Base-by-base conservation (phyloP, 30 jellyfish, hydroid and myxozoan genomes). In the Clytia hemisphaerica region DNA sequence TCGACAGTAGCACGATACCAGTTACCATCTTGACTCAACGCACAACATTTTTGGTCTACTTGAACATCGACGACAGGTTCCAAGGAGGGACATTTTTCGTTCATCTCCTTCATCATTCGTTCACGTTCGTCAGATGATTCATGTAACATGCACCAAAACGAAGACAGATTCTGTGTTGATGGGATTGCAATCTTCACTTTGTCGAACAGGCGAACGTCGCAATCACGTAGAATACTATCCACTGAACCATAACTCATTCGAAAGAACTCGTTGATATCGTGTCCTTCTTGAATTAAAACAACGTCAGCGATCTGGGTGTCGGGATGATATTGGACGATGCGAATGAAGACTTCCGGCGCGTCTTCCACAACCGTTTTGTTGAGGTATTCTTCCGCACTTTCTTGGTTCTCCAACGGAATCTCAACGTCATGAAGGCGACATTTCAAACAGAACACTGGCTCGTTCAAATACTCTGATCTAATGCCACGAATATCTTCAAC, bases 371-470 rank as follows among this genome's bases (percentile, higher is more conserved):
- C 0, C 35, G 29, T 33, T 16, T 31, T 57, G 35, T 57, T 28
- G 19, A 57, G 30, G 30, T 57, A 57, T 45, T 57, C 38, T 4
- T 22, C 44, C 29, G 51, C 70, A 57, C 15, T 26, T 22, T 1
- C 35, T 22, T 57, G 45, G 70, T 57, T 57, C 35, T 57, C 70
- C 1, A 45, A 45, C 7, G 30, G 44, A 7, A 57, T 22, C 16
- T 57, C 45, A 7, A 57, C 70, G 19, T 31, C 70, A 10, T 33
- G 19, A 6, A 57, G 44, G 4, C 25, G 25, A 33, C 70, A 57
- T 57, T 57, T 57, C n/a, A 57, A 9, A 0, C 70, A 57, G 70
- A n/a, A 57, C 12, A 21, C 70, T n/a, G 53, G 70, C 19, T 57
- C 51, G 30, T 38, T 4, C 3, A 57, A 7, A 4, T 16, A 57